phyloP scores from a whole-genome alignment of 1,140 invertebrate genomes.

The Palaemon carinicauda region DNA sequence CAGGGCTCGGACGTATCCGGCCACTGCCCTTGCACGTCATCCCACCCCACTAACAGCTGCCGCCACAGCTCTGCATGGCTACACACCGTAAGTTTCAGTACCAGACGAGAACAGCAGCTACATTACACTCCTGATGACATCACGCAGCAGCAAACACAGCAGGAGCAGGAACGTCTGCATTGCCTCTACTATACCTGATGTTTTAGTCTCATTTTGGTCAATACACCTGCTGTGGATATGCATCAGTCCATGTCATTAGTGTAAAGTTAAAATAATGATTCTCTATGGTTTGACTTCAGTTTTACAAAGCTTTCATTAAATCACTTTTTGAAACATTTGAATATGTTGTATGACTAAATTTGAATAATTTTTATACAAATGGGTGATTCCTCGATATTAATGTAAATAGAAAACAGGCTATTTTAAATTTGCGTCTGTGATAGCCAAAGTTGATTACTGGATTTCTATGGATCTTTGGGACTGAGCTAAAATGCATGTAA shows the following conservation, averaged over 20 bases:
- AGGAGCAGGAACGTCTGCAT: slow-evolving; percentile 16
- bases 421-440: no score
- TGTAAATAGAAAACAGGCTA: no score
- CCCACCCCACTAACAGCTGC: slow-evolving; percentile 75
- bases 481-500: slow-evolving; percentile 32
- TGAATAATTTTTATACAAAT: background rate
- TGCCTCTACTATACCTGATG: slow-evolving; percentile 1
- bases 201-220: slow-evolving; percentile 36
- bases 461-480: slow-evolving; percentile 19
- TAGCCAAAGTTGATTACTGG: background rate
- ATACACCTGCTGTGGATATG: slow-evolving; percentile 37
- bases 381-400: no score
- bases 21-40: slow-evolving; percentile 77
- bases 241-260: slow-evolving; percentile 30
- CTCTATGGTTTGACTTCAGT: background rate
- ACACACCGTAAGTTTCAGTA: slow-evolving; percentile 78
- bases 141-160: slow-evolving; percentile 40
- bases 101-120: slow-evolving; percentile 53
- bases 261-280: background rate
- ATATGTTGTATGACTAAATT: background rate
- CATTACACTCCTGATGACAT: slow-evolving; percentile 46
- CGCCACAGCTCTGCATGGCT: slow-evolving; percentile 79
- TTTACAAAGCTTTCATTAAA: background rate
- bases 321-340: no score
- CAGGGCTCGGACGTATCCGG: slow-evolving; percentile 74